phyloP scores from a whole-genome alignment of 1,140 invertebrate species.

The Ylistrum balloti region DNA sequence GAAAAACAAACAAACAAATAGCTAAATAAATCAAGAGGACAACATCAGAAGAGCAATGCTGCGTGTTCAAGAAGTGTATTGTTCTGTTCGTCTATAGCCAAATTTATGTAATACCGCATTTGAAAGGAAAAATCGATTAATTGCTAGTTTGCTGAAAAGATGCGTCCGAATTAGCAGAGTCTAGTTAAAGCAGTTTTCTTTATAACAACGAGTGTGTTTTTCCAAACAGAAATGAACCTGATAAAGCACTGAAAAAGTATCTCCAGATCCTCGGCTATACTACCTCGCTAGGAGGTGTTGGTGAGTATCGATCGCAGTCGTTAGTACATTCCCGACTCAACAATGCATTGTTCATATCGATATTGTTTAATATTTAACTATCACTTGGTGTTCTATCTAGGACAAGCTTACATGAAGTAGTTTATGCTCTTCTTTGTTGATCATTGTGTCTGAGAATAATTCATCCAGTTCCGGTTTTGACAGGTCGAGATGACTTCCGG shows the following conservation, averaged over 20 bases:
- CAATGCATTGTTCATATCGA: background rate
- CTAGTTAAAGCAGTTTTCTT: too few relatives aligned
- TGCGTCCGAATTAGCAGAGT: too few relatives aligned
- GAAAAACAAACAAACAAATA: too few relatives aligned
- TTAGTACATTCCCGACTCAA: background rate
- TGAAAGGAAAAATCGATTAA: too few relatives aligned
- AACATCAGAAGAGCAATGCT: too few relatives aligned
- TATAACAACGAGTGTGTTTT: too few relatives aligned
- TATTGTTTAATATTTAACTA: conserved; percentile 36
- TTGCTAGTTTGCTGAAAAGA: too few relatives aligned
- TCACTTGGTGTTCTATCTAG: background rate
- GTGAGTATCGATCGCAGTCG: background rate
- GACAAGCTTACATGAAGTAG: background rate
- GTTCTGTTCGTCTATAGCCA: too few relatives aligned
- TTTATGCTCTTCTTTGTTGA: background rate
- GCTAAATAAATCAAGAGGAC: too few relatives aligned
- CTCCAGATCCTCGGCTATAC: background rate
- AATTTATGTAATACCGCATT: too few relatives aligned
- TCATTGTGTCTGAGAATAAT: background rate
- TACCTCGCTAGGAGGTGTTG: background rate
- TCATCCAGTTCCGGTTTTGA: conserved; percentile 8
- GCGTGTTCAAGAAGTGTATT: too few relatives aligned
- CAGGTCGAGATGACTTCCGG: background rate
- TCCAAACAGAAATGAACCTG: background rate
- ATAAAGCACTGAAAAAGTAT: background rate